Base-by-base conservation (phyloP, 2,113 vertebrate species). In the Neogobius melanostomus region DNA sequence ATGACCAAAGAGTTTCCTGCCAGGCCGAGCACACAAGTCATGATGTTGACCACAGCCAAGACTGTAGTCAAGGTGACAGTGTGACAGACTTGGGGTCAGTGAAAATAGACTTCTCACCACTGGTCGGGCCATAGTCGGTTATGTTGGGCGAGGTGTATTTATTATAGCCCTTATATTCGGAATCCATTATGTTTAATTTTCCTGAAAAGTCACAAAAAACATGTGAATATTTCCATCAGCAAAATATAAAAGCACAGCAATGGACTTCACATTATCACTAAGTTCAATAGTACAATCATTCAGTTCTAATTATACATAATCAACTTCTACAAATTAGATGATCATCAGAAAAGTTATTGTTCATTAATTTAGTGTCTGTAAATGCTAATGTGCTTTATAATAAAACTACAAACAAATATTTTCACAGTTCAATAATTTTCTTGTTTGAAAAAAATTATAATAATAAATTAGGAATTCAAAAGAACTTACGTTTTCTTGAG, bases 1-100 rank as follows among this genome's bases (percentile, higher is more conserved):
- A 98, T 95, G 42, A 98, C 96, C 0, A 96, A 42, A 5, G 92
- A 91, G 0, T 98, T 98, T 43, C 96, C 96, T 57, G 89, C 69
- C 9, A 96, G 75, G 11, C 96, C 95, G 4, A 95, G 63, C 28
- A 95, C 53, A 3, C 91, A 95, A 68, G 94, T 90, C 0, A 94
- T 84, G 0, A 93, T 84, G 28, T 93, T 81, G 66, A 95, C 72
- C 9, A 74, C 74, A 14, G 82, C 72, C 14, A 89, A 69, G 46
- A 65, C 16, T 16, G 56, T 8, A 10, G 68, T 59, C 47, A 72
- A 64, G 52, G 51, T 1, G 74, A 67, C 2, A 28, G 28, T 3
- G 28, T 28, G 28, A 28, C 28, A 3, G 28, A 2, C 28, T 54
- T 66, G 12, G 72, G 0, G 1, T 0, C 28, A 8, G 1, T 5